Evolutionary conservation across 2,113 vertebrate genomes (phyloP), one percentile per base, ranked within the genome.

Genomic region (Bothrops jararaca): DNA sequence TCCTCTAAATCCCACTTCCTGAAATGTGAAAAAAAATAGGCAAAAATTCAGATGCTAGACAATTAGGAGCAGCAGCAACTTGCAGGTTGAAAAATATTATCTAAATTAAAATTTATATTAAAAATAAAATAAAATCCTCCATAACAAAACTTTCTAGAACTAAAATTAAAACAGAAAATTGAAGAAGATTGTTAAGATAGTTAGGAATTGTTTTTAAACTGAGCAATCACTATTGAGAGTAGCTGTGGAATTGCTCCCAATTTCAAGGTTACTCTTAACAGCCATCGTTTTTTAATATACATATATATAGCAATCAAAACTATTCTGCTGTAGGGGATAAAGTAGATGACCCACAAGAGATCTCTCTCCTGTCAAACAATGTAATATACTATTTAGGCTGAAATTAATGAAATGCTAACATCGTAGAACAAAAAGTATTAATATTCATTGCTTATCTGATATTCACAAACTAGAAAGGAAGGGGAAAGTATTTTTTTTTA

Each of bases 361-460:
- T 92, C 15, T 91, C 56, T 88, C 87, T 57, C 69, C 45, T 80
- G 85, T 64, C 60, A 93, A 92, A 89, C n/a, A 53, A 86, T 60
- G 58, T 91, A 89, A 92, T 89, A 57, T 34, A 85, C 74, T 93
- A 80, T 90, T 92, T 90, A 52, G 90, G 90, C 53, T 52, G 90
- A 90, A 94, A 90, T 85, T 85, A 91, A 91, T 85, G 39, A 87
- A 85, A 88, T 58, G 3, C 57, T 95, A 89, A 89, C 50, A 18
- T 93, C 80, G 57, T 93, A 90, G 45, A 58, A 60, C 54, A 50
- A 58, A 74, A 92, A 89, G 24, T 89, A 93, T 93, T 92, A 89
- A 89, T 87, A 90, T 92, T 91, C 88, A 92, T 91, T 90, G 57
- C 52, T 86, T 95, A 80, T 93, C 90, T 90, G 85, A 92, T 54